A percentile compares a stretch with the other conserved stretches of the same genome.
Conservation (phyloP, 2,888 invertebrate genomes). For the Chironomus riparius region DNA sequence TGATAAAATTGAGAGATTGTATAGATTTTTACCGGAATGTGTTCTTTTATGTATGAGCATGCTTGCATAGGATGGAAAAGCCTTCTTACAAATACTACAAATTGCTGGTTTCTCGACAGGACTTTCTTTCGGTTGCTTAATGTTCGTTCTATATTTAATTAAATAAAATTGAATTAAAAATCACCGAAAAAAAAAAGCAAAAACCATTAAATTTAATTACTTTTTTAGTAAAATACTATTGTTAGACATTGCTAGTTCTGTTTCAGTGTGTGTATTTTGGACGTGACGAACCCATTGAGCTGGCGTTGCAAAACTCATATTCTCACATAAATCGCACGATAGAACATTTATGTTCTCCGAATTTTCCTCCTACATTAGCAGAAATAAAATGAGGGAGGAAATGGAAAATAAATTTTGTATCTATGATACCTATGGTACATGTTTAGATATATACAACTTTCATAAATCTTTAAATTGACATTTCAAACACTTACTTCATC, state of each 20-base stretch:
- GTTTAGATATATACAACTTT: too few relatives aligned
- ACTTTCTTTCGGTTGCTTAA: slow-evolving; percentile 31
- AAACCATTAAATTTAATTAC: slow-evolving; percentile 42
- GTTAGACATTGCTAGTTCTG: slow-evolving; percentile 68
- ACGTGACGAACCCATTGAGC: slow-evolving; percentile 83
- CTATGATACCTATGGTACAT: too few relatives aligned
- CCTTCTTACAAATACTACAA: slow-evolving; percentile 62
- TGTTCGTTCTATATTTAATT: background rate
- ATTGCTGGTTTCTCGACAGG: slow-evolving; percentile 44
- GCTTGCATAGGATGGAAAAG: slow-evolving; percentile 67
- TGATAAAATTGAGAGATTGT: background rate
- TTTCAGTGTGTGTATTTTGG: slow-evolving; percentile 72
- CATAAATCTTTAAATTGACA: background rate
- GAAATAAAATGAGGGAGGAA: slow-evolving; percentile 28
- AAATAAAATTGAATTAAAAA: background rate
- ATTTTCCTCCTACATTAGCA: slow-evolving; percentile 52
- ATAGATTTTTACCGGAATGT: slow-evolving; percentile 49
- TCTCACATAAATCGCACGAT: slow-evolving; percentile 67
- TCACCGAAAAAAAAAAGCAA: background rate
- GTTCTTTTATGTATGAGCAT: slow-evolving; percentile 70
- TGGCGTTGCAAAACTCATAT: slow-evolving; percentile 58
- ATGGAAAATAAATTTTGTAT: background rate
- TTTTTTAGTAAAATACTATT: slow-evolving; percentile 57
- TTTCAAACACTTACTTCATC: slow-evolving; percentile 43
- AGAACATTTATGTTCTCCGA: slow-evolving; percentile 65